Evolutionary conservation across 2,113 vertebrate genomes (phyloP), one percentile per base, ranked within the genome.

Genomic region (Antigone vipio): DNA sequence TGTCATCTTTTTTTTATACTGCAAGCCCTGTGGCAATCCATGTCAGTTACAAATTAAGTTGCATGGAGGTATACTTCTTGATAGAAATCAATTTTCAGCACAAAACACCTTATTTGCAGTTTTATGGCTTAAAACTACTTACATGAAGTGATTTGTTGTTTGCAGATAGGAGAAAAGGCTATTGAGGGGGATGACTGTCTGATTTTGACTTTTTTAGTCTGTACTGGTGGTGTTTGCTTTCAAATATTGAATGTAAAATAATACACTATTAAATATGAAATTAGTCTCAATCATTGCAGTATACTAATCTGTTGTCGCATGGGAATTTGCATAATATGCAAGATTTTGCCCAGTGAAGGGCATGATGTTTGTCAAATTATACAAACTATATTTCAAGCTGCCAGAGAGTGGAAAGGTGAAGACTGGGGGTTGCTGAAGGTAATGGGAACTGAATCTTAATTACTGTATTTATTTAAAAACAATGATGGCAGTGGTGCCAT

Each of bases 101-200:
- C 86, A 93, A 77, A 97, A 96, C 27, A 83, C 93, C 95, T 95
- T 93, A 95, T 97, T 97, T 96, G 92, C 93, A 94, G 89, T 96
- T 97, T 95, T 89, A 94, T 91, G 71, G 84, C 83, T 97, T 89
- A 92, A 94, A 95, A 95, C 77, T 64, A 88, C 92, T 95, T 85
- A 80, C 60, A 49, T 6, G 6, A 85, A 14, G 52, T 80, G 95
- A 95, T 96, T 93, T 93, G 95, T 83, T 83, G 59, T 91, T 80
- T 86, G 92, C 69, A 72, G 58, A 60, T n/a, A 47, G 89, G 35
- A 76, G 40, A 55, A 72, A 56, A 85, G 72, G 34, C 49, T 73
- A 8, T 35, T 40, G 76, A 68, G n/a, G 38, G 53, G 59, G 59
- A 30, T 62, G 71, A 75, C 53, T 78, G 55, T 88, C 68, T 91